These are phyloP conservation scores for Xylocampa areola DNA, from an alignment of 2,888 invertebrate genomes.

Conservation along the genomic window DNA sequence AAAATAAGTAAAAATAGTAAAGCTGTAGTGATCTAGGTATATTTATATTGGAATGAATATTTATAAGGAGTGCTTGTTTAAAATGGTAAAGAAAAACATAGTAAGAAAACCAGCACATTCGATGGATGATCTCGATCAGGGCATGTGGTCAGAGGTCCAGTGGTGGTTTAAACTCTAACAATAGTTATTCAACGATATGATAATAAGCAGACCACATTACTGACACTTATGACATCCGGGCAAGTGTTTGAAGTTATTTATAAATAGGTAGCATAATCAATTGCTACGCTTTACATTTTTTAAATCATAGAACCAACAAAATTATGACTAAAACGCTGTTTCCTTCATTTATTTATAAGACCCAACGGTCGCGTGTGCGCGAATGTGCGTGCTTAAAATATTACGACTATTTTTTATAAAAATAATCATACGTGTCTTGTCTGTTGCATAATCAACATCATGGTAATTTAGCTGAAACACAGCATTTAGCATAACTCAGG, in stretches of 20 bases:
- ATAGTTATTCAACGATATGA: no score
- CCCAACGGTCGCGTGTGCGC: conserved; percentile 16
- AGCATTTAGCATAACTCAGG: conserved; percentile 28
- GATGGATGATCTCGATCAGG: no score
- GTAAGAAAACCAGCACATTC: no score
- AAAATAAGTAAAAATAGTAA: no score
- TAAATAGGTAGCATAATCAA: background rate
- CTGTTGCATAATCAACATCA: conserved; percentile 27
- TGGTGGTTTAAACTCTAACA: no score
- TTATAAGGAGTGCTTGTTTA: no score
- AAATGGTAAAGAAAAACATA: no score
- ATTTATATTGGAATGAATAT: no score
- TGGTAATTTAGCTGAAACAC: conserved; percentile 30
- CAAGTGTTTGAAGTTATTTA: background rate
- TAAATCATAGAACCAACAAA: conserved; percentile 10
- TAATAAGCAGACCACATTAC: no score
- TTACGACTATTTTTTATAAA: conserved; percentile 21
- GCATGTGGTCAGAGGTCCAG: no score
- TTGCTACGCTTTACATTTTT: conserved; percentile 1
- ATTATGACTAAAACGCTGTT: background rate
- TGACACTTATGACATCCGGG: background rate
- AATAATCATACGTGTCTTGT: conserved; percentile 12
- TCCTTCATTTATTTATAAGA: background rate
- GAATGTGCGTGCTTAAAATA: conserved; percentile 27
- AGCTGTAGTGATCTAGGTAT: no score